Evolutionary conservation across 2,888 invertebrate genomes (phyloP).

Genomic region (Drosophila recens): DNA sequence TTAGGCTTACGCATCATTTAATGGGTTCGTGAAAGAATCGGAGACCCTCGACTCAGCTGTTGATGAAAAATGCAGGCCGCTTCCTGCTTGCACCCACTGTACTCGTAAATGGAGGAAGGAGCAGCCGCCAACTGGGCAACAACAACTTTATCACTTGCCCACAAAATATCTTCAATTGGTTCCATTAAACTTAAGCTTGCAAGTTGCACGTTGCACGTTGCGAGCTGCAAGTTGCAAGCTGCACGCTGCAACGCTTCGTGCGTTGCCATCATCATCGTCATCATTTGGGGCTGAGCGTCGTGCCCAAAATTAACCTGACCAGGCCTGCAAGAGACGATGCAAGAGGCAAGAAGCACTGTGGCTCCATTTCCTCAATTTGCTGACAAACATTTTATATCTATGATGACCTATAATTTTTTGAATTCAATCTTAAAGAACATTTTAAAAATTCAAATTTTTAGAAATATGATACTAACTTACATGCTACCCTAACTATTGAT

Average conservation of each 20-base stretch:
- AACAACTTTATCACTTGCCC: constrained; percentile 82
- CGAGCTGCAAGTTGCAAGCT: not conserved
- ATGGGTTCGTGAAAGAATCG: constrained; percentile 67
- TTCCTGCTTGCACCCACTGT: constrained; percentile 45
- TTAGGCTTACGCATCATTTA: constrained; percentile 74
- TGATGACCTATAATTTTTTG: no score
- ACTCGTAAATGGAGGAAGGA: constrained; percentile 3
- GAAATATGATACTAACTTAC: no score
- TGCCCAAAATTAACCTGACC: constrained; percentile 80
- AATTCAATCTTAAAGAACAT: no score
- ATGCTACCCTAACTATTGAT: no score
- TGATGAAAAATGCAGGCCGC: constrained; percentile 61
- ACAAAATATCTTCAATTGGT: constrained; percentile 83
- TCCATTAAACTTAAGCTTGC: constrained; percentile 80
- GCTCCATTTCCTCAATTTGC: not conserved
- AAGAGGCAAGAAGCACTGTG: not conserved
- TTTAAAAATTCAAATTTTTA: no score
- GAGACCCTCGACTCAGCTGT: constrained; percentile 48
- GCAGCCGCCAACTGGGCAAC: constrained; percentile 69
- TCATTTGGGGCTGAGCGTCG: constrained; percentile 60
- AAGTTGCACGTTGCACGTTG: constrained; percentile 8
- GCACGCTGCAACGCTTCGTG: constrained; percentile 61
- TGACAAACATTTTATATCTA: no score
- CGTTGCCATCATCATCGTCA: constrained; percentile 78
- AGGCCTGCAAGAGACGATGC: constrained; percentile 10